Evolutionary conservation across 2,113 vertebrate genomes (phyloP).

Genomic region (Caretta caretta): DNA sequence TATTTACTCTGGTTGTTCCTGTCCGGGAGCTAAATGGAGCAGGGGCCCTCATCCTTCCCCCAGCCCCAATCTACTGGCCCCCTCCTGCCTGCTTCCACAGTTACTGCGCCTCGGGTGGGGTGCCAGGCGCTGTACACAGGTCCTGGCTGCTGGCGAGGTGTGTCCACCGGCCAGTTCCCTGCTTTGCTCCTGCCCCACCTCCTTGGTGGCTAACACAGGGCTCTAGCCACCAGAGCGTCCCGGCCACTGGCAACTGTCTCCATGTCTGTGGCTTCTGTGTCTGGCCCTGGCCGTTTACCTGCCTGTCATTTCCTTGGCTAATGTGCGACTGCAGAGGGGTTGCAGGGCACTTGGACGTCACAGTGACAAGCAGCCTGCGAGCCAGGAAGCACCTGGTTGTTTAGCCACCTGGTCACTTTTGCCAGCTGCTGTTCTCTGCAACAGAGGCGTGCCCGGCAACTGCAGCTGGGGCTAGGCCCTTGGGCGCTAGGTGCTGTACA

Average conservation of each 20-base stretch:
- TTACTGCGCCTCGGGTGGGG: background rate
- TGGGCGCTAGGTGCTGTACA: background rate
- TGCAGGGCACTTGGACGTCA: background rate
- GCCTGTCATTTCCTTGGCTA: background rate
- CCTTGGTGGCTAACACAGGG: background rate
- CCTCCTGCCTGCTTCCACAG: background rate
- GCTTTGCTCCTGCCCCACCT: background rate
- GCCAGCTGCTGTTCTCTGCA: background rate
- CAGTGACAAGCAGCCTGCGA: background rate
- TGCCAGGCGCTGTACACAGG: background rate
- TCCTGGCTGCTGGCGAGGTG: background rate
- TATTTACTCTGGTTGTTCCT: background rate
- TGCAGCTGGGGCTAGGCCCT: background rate
- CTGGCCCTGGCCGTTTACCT: background rate
- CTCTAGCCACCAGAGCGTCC: background rate
- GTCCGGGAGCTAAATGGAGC: background rate
- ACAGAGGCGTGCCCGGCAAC: background rate
- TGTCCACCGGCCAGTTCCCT: background rate
- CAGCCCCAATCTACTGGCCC: background rate
- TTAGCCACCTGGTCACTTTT: background rate
- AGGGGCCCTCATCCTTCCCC: background rate
- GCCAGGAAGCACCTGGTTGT: background rate
- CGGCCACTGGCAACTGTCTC: background rate
- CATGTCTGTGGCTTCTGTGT: background rate
- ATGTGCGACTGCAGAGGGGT: background rate